Evolutionary conservation across 2,888 invertebrate species (phyloP).

Genomic region (Conus canariensis): DNA sequence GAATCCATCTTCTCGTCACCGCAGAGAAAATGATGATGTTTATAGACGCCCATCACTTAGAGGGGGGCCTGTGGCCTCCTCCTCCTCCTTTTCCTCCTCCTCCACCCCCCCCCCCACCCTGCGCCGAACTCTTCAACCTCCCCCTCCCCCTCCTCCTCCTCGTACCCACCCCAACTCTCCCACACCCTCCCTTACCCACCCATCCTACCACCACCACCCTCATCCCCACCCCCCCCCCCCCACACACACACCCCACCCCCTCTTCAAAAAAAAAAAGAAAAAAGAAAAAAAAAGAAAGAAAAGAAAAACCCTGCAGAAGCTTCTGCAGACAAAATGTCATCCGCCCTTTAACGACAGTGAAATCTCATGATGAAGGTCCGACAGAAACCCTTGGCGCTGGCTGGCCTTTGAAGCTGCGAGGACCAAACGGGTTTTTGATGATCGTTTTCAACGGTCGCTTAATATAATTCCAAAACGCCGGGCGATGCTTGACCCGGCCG

Average conservation of each 20-base stretch:
- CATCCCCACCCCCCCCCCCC: no score
- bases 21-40: conserved; percentile 17
- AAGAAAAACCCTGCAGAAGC: neutral
- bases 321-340: conserved; percentile 5
- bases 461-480: neutral
- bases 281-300: conserved; percentile 1
- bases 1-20: neutral
- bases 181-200: no score
- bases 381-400: neutral
- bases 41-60: conserved; percentile 11
- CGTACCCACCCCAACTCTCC: no score
- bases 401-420: neutral
- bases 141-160: no score
- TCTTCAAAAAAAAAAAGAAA: neutral
- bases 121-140: no score
- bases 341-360: neutral
- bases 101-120: no score
- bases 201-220: no score
- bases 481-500: neutral
- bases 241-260: no score
- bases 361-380: conserved; percentile 9
- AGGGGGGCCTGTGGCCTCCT: neutral
- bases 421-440: conserved; percentile 5
- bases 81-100: no score
- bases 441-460: conserved; percentile 19